A percentile compares a stretch with the other conserved stretches of the same genome.
Evolutionary conservation across 92 coral and sea anemone species (phyloP).

Genomic region (Epizoanthus illoricatus): DNA sequence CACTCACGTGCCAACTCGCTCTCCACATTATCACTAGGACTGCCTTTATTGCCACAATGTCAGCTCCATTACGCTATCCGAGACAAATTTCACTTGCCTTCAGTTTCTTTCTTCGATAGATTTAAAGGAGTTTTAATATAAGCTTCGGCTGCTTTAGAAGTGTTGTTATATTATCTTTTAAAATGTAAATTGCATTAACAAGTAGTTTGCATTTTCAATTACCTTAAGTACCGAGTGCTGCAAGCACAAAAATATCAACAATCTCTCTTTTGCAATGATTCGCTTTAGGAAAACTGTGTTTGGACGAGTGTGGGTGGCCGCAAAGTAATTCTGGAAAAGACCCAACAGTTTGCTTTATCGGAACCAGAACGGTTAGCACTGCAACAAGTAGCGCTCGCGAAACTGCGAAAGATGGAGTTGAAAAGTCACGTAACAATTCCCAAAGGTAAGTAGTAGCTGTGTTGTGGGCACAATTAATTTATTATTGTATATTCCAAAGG

Average conservation of each 20-base stretch:
- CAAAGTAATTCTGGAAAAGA: slow-evolving; percentile 66
- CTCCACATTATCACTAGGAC: slow-evolving; percentile 7
- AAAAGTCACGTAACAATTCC: slow-evolving; percentile 87
- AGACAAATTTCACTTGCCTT: slow-evolving; percentile 24
- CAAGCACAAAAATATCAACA: slow-evolving; percentile 28
- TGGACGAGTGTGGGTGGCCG: slow-evolving; percentile 92
- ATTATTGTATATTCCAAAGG: not conserved
- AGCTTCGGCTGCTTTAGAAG: slow-evolving; percentile 42
- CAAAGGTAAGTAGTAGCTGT: slow-evolving; percentile 72
- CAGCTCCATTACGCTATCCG: slow-evolving; percentile 28
- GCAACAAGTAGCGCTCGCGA: slow-evolving; percentile 81
- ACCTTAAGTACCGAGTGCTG: slow-evolving; percentile 55
- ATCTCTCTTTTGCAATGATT: slow-evolving; percentile 29
- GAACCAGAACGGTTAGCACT: slow-evolving; percentile 90
- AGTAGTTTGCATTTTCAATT: slow-evolving; percentile 82
- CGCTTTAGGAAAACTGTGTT: slow-evolving; percentile 72
- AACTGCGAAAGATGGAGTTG: slow-evolving; percentile 80
- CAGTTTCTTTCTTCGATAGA: slow-evolving; percentile 23
- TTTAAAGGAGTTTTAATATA: slow-evolving; percentile 37
- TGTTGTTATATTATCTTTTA: slow-evolving; percentile 49
- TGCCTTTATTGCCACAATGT: not conserved
- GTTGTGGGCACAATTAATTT: not conserved
- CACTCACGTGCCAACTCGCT: slow-evolving; percentile 34
- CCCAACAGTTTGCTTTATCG: slow-evolving; percentile 64
- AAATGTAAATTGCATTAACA: slow-evolving; percentile 53